These are phyloP conservation scores for Habroteleia sp. DNA, from an alignment of 2,888 invertebrate species.

Conservation along the genomic window DNA sequence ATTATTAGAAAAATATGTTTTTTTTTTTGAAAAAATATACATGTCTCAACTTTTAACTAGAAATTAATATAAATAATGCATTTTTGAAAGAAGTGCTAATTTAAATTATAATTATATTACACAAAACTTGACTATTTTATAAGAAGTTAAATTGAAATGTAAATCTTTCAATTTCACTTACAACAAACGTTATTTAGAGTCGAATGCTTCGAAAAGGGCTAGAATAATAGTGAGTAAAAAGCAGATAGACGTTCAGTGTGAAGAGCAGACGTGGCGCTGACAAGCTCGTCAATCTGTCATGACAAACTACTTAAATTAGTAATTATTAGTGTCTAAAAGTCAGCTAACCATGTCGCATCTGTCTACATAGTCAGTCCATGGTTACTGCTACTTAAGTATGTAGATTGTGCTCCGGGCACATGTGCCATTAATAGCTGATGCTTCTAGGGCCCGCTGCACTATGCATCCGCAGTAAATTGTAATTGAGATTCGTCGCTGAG, in stretches of 20 bases:
- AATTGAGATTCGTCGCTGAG: conserved; percentile 64
- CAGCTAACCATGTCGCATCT: conserved; percentile 43
- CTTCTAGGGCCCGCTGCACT: conserved; percentile 65
- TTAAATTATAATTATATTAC: no score
- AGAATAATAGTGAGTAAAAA: conserved; percentile 2
- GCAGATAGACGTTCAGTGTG: conserved; percentile 13
- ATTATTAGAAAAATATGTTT: no score
- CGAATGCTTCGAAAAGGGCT: neutral
- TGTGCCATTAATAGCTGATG: conserved; percentile 77
- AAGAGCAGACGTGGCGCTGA: neutral
- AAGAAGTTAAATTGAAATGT: no score
- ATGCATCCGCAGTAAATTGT: conserved; percentile 60
- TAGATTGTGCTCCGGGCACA: conserved; percentile 74
- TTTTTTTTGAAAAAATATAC: no score
- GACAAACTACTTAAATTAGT: conserved; percentile 54
- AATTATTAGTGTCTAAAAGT: conserved; percentile 62
- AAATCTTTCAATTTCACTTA: conserved; percentile 14
- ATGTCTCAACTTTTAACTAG: no score
- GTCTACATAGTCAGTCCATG: conserved; percentile 52
- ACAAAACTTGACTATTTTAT: no score
- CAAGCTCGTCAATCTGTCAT: conserved; percentile 29
- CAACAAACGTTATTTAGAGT: conserved; percentile 1
- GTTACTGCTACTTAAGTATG: conserved; percentile 73
- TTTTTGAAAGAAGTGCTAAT: no score
- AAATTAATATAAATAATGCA: no score